Base-by-base conservation (phyloP, 2,797 vertebrate genomes). In the Phoebastria nigripes region DNA sequence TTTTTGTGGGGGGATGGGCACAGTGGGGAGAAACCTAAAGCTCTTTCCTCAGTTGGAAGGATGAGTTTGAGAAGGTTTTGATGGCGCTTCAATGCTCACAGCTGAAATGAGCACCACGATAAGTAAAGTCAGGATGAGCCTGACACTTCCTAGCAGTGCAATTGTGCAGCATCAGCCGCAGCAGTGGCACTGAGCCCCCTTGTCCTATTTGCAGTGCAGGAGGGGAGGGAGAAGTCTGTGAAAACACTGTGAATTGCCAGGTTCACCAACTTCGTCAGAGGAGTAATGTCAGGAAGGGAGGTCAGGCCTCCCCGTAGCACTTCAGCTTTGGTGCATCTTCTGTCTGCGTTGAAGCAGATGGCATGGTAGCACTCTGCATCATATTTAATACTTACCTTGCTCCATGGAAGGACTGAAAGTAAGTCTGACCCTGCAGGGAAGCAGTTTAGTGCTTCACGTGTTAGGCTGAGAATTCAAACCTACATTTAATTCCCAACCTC, bases 141-240 rank as follows among this genome's bases (percentile, higher is more conserved):
- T 25, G 35, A 16, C 8, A 1, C 29, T 41, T 20, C 49, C 24
- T 5, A 13, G 35, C 35, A 25, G 8, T 41, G 25, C 35, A 13
- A 1, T 31, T 29, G 31, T 1, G 6, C 20, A 20, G 59, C 9
- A 1, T 37, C 22, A 13, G 37, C 66, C 2, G 0, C 39, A 62
- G n/a, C 28, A 6, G 51, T 5, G 19, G 19, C 3, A 0, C 24
- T 24, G 81, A 47, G 25, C 15, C 15, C 17, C 33, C 22, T 7
- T 17, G 22, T 54, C 11, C 1, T 39, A 6, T 39, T 12, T 47
- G 51, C 58, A n/a, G 69, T 33, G 42, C 41, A 18, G 35, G 42
- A 46, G 4, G 5, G 15, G 58, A 37, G n/a, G 41, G 28, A 47
- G 11, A 39, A 47, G 19, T n/a, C 42, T 41, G 19, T 20, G 13